Evolutionary conservation across 2,113 vertebrate species (phyloP), one percentile per base, ranked within the genome.

Genomic region (Percina caprodes): DNA sequence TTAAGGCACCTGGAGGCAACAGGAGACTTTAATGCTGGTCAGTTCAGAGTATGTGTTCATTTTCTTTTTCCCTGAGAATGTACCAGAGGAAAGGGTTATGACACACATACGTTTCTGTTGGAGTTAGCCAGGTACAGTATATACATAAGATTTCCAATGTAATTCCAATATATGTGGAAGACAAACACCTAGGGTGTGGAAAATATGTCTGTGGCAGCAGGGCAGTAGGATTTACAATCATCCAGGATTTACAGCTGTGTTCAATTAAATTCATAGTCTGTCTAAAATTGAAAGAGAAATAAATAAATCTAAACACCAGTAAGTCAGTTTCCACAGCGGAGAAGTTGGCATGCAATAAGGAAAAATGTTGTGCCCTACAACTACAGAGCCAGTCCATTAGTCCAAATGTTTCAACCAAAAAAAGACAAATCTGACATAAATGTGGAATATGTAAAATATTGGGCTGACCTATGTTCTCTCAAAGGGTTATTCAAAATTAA

Each of bases 1-100:
- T 98, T 96, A 98, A 97, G 96, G 97, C 97, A 97, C 97, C 97
- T 98, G 75, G 4, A 9, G 24, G 14, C 6, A 58, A 39, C 18
- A 51, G n/a, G 58, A 42, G 23, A 62, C 10, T 23, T 69, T 10
- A 58, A 35, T 33, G 6, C 33, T 14, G 45, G 6, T 69, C 62
- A 48, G 12, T 51, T 73, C 18, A 75, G 16, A 48, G 23, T 11
- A 39, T 8, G 3, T 24, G 68, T n/a, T n/a, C 19, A 8, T 62
- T 48, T 71, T 18, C 11, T 23, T 19, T 6, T 21, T 6, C 2
- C 11, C 18, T 49, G 21, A 66, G 14, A 21, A 48, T 52, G 35
- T 30, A 26, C 6, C 45, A 23, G 21, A 16, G 6, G 12, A 30
- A 72, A 54, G 24, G 7, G 45, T 52, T n/a, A 24, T 14, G 21